These are phyloP conservation scores for Chouioia cunea DNA, from an alignment of 2,888 invertebrate genomes.

Conservation along the genomic window DNA sequence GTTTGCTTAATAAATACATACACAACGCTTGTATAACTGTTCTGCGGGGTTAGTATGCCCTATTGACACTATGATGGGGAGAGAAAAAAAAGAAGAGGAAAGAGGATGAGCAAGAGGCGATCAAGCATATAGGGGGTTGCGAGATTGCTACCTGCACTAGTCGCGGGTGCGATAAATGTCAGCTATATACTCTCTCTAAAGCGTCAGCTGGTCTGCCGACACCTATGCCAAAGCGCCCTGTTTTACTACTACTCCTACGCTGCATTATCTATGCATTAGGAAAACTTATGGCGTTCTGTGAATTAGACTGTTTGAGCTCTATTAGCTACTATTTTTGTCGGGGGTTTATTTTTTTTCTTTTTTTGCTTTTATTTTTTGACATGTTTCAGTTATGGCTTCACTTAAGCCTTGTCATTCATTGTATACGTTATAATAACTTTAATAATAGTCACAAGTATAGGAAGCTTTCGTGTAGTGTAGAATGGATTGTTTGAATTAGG, in stretches of 20 bases:
- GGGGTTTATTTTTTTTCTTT: neutral
- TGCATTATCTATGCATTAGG: constrained; percentile 39
- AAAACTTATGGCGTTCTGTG: constrained; percentile 32
- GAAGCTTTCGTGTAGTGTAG: too few species aligned
- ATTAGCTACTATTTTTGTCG: neutral
- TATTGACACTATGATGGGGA: constrained; percentile 37
- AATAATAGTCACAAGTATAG: too few species aligned
- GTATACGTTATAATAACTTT: too few species aligned
- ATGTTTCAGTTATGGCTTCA: too few species aligned
- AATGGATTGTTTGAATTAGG: too few species aligned
- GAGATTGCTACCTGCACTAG: constrained; percentile 36
- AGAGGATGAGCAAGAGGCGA: constrained; percentile 11
- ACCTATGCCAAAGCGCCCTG: constrained; percentile 3
- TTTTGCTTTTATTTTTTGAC: too few species aligned
- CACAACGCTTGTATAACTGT: constrained; percentile 21
- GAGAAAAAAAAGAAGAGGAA: neutral
- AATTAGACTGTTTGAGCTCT: neutral
- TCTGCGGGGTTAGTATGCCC: neutral
- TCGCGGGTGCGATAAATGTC: constrained; percentile 30
- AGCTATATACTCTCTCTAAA: constrained; percentile 19
- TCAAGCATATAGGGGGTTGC: constrained; percentile 32
- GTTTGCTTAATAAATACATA: constrained; percentile 35
- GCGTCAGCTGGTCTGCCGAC: constrained; percentile 43
- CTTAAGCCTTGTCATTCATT: too few species aligned
- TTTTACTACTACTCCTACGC: too few species aligned